Conservation (phyloP, 92 coral and sea anemone genomes). For the Diadumene lineata region DNA sequence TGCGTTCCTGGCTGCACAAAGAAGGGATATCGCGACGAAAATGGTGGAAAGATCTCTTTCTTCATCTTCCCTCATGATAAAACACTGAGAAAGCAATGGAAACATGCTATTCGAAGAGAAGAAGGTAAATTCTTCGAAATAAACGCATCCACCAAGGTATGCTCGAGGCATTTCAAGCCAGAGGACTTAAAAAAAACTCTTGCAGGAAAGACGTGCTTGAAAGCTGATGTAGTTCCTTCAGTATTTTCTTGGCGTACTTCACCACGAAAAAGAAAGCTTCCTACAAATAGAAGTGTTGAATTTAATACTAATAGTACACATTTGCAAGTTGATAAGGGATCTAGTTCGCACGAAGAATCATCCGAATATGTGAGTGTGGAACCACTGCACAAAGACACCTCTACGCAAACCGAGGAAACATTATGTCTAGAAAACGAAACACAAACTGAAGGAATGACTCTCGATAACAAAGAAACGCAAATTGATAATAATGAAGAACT, state of each 20-base stretch:
- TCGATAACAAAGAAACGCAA: too few species aligned
- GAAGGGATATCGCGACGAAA: slow-evolving; percentile 36
- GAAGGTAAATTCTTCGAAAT: slow-evolving; percentile 47
- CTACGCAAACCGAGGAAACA: too few species aligned
- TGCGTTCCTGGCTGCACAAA: neutral
- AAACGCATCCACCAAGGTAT: slow-evolving; percentile 41
- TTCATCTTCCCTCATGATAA: slow-evolving; percentile 46
- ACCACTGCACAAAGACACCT: too few species aligned
- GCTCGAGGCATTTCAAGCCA: slow-evolving; percentile 65
- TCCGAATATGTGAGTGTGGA: too few species aligned
- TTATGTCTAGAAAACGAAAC: too few species aligned
- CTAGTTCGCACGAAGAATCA: neutral
- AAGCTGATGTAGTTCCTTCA: slow-evolving; percentile 58
- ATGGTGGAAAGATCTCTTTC: slow-evolving; percentile 44
- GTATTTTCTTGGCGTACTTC: slow-evolving; percentile 57
- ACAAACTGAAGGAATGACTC: too few species aligned
- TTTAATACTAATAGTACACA: neutral
- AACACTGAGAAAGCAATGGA: slow-evolving; percentile 47
- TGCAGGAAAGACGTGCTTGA: slow-evolving; percentile 41
- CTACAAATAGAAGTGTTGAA: slow-evolving; percentile 1
- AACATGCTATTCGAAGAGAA: slow-evolving; percentile 61
- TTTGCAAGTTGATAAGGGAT: too few species aligned
- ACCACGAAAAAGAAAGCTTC: slow-evolving; percentile 64
- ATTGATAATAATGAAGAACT: too few species aligned
- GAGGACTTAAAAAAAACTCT: slow-evolving; percentile 56